Conservation (phyloP, 2,797 vertebrate species). For the Tympanoctomys barrerae region DNA sequence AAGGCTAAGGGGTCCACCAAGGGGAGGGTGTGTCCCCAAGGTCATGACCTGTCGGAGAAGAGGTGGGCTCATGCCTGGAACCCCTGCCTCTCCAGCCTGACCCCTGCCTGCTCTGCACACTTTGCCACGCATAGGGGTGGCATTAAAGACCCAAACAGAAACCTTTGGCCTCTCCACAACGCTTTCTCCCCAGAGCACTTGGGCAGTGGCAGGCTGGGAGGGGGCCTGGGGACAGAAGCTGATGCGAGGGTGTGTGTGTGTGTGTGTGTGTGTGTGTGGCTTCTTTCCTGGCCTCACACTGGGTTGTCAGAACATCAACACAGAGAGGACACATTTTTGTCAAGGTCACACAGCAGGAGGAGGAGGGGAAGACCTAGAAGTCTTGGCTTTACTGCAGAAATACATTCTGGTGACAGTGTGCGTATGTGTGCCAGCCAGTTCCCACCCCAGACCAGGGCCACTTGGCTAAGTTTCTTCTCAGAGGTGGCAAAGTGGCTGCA, state of each 20-base stretch:
- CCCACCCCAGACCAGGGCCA: neutral
- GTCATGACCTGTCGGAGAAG: neutral
- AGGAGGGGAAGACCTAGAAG: neutral
- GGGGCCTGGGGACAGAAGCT: no score
- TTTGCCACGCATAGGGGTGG: no score
- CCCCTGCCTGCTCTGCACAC: accelerated
- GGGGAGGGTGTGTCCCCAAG: neutral
- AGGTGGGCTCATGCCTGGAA: neutral
- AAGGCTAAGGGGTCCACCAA: neutral
- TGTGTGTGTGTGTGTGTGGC: accelerated
- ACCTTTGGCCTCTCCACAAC: neutral
- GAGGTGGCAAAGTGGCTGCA: neutral
- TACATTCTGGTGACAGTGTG: neutral
- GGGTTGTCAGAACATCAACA: neutral
- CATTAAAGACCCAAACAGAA: neutral
- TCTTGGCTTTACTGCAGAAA: neutral
- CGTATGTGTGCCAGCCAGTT: neutral
- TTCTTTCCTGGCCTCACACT: neutral
- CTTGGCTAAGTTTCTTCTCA: neutral
- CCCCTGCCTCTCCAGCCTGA: neutral
- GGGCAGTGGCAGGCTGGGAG: no score
- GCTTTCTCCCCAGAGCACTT: neutral
- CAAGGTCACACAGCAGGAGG: conserved; percentile 75
- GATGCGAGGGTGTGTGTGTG: neutral
- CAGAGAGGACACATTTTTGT: neutral